Evolutionary conservation across 2,113 vertebrate genomes (phyloP).

Genomic region (Callaeas wilsoni): DNA sequence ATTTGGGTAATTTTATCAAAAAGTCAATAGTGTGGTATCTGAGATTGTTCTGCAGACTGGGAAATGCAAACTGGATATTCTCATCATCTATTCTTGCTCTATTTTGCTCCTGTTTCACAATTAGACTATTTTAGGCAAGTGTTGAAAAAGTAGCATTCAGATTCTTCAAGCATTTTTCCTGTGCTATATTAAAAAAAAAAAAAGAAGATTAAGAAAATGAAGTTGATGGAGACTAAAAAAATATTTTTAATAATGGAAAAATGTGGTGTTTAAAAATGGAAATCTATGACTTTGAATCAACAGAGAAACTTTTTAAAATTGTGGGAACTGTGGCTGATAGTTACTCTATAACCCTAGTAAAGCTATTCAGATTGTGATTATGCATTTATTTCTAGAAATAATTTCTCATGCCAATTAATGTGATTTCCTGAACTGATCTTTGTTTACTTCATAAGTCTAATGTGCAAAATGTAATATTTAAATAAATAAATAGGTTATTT

Average conservation of each 20-base stretch:
- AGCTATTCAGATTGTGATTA: neutral
- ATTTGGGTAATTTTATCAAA: neutral
- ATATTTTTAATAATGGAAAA: neutral
- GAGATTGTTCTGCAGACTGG: neutral
- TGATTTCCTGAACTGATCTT: neutral
- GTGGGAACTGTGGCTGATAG: neutral
- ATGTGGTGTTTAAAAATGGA: neutral
- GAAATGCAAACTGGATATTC: neutral
- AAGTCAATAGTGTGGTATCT: neutral
- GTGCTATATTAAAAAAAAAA: neutral
- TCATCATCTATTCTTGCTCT: neutral
- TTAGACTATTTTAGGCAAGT: neutral
- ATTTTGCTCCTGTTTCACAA: neutral
- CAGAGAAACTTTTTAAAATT: neutral
- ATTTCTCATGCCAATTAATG: neutral
- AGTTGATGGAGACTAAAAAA: neutral
- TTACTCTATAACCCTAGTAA: neutral
- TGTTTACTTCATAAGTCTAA: neutral
- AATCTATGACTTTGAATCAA: neutral
- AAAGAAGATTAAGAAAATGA: neutral
- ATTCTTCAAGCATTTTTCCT: neutral
- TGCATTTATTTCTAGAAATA: neutral
- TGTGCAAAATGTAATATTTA: neutral
- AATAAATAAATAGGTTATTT: neutral
- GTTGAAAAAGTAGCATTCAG: neutral